Evolutionary conservation across 2,888 invertebrate species (phyloP).

Genomic region (Alentia gelatinosa): DNA sequence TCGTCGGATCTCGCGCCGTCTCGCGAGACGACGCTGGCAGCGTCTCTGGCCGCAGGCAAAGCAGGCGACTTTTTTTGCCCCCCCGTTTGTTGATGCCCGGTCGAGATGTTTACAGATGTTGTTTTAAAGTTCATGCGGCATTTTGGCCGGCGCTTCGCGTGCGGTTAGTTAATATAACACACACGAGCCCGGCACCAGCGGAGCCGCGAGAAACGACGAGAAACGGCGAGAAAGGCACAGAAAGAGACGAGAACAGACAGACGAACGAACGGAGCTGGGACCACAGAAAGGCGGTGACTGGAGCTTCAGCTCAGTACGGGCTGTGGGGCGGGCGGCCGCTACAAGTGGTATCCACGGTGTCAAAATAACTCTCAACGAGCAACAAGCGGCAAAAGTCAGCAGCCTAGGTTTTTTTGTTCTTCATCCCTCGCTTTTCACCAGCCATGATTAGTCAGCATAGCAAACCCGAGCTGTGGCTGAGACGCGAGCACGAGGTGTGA

Average conservation of each 20-base stretch:
- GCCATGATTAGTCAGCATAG: neutral
- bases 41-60: too few species aligned
- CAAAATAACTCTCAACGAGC: neutral
- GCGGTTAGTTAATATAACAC: slow-evolving; percentile 6
- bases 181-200: neutral
- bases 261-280: too few species aligned
- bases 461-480: neutral
- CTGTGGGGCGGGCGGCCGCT: neutral
- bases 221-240: too few species aligned
- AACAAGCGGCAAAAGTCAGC: neutral
- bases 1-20: too few species aligned
- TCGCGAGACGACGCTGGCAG: too few species aligned
- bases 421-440: neutral
- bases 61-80: too few species aligned
- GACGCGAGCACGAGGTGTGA: neutral
- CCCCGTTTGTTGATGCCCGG: neutral
- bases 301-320: neutral
- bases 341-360: neutral
- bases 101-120: neutral
- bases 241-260: too few species aligned
- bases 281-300: too few species aligned
- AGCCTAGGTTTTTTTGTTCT: neutral
- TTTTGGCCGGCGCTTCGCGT: neutral
- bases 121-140: slow-evolving; percentile 23
- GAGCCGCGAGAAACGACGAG: neutral